phyloP scores from a whole-genome alignment of 1,140 invertebrate genomes.

The Sycobia sp. region DNA sequence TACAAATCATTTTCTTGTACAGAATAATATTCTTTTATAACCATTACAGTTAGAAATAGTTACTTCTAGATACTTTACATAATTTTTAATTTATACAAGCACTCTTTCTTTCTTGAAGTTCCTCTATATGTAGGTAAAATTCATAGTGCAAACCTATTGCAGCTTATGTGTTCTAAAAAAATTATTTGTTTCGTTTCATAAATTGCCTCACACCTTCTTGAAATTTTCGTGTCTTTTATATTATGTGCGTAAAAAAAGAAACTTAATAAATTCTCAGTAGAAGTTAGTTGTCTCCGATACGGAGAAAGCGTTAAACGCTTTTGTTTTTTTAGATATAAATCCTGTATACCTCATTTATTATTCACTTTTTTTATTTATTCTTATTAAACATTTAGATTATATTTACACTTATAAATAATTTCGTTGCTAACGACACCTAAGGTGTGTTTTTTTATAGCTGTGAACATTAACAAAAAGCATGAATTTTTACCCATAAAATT shows the following conservation, averaged over 20 bases:
- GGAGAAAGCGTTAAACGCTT: slow-evolving; percentile 35
- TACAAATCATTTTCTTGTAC: slow-evolving; percentile 49
- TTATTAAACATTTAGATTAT: slow-evolving; percentile 32
- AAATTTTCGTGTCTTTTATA: slow-evolving; percentile 5
- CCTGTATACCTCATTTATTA: slow-evolving; percentile 26
- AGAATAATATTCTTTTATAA: slow-evolving; percentile 42
- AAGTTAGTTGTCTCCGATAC: slow-evolving; percentile 32
- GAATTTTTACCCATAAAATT: background rate
- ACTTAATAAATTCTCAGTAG: slow-evolving; percentile 8
- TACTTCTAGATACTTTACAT: slow-evolving; percentile 34
- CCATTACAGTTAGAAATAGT: slow-evolving; percentile 43
- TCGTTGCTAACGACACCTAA: slow-evolving; percentile 39
- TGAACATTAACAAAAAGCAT: slow-evolving; percentile 31
- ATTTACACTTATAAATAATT: slow-evolving; percentile 38
- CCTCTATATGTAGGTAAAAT: background rate
- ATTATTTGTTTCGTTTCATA: slow-evolving; percentile 8
- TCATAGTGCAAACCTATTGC: slow-evolving; percentile 9
- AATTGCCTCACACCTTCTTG: background rate
- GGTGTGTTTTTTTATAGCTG: slow-evolving; percentile 30
- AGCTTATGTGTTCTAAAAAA: slow-evolving; percentile 19
- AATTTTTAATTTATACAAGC: slow-evolving; percentile 21
- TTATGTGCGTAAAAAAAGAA: slow-evolving; percentile 1
- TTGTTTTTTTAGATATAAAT: slow-evolving; percentile 21
- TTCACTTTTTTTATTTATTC: slow-evolving; percentile 8
- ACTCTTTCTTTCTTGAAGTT: slow-evolving; percentile 4